A percentile compares a stretch with the other conserved stretches of the same genome.
Conservation (phyloP, 2,113 vertebrate genomes). For the Archilochus colubris region DNA sequence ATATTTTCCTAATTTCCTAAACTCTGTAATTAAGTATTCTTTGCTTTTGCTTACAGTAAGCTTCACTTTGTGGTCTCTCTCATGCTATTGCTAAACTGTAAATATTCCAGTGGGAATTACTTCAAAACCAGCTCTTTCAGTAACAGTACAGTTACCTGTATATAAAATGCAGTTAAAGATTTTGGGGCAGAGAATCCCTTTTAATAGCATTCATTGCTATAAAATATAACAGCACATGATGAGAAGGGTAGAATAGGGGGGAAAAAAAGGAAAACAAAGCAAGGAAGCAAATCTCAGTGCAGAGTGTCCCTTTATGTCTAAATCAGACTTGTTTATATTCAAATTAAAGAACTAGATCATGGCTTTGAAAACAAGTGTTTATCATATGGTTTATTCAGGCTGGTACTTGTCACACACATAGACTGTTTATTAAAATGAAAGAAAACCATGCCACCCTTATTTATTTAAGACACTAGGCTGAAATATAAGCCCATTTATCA, state of each 20-base stretch:
- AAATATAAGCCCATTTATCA: background rate
- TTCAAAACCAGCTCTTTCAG: background rate
- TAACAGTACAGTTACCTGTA: background rate
- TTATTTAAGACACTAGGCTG: background rate
- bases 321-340: conserved; percentile 8
- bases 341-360: conserved; percentile 5
- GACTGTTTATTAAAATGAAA: background rate
- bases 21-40: background rate
- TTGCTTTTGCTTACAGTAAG: background rate
- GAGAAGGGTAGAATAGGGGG: background rate
- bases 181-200: background rate
- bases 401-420: background rate
- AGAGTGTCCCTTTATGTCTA: background rate
- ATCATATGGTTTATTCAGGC: background rate
- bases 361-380: background rate
- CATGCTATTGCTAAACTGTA: background rate
- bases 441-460: background rate
- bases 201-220: background rate
- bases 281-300: background rate
- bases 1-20: background rate
- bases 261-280: background rate
- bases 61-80: background rate
- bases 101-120: background rate
- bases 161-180: background rate
- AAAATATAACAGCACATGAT: background rate